These are phyloP conservation scores for Tetrapedia diversipes DNA, from an alignment of 2,888 invertebrate species.

Conservation along the genomic window DNA sequence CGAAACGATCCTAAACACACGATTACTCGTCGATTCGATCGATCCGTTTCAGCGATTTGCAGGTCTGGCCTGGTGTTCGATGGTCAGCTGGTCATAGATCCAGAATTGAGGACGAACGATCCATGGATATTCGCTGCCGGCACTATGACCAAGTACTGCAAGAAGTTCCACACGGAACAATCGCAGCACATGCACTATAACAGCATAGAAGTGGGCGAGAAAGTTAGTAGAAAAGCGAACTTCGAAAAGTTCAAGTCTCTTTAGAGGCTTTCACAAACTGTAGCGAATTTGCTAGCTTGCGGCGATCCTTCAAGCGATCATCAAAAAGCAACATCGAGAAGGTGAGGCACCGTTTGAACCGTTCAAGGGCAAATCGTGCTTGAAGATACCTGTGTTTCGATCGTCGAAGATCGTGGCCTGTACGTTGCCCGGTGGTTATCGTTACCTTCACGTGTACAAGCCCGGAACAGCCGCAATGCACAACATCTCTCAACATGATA, in stretches of 20 bases:
- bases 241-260: neutral
- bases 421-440: constrained; percentile 85
- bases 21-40: no score
- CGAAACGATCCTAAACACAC: no score
- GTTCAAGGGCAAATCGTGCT: constrained; percentile 42
- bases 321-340: constrained; percentile 43
- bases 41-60: constrained; percentile 84
- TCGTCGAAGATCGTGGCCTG: constrained; percentile 82
- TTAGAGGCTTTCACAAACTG: no score
- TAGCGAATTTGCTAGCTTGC: constrained; percentile 65
- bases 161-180: constrained; percentile 84
- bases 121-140: constrained; percentile 87
- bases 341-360: neutral
- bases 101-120: constrained; percentile 87
- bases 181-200: constrained; percentile 85
- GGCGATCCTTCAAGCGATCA: constrained; percentile 54
- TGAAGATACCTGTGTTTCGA: constrained; percentile 78
- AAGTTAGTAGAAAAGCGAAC: constrained; percentile 82
- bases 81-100: constrained; percentile 86
- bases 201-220: constrained; percentile 86
- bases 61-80: constrained; percentile 86
- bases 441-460: constrained; percentile 85
- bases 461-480: constrained; percentile 85
- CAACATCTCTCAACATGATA: constrained; percentile 82
- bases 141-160: constrained; percentile 86